Evolutionary conservation across 1,140 invertebrate genomes (phyloP), one percentile per base, ranked within the genome.

Genomic region (Rhagoletis pomonella): DNA sequence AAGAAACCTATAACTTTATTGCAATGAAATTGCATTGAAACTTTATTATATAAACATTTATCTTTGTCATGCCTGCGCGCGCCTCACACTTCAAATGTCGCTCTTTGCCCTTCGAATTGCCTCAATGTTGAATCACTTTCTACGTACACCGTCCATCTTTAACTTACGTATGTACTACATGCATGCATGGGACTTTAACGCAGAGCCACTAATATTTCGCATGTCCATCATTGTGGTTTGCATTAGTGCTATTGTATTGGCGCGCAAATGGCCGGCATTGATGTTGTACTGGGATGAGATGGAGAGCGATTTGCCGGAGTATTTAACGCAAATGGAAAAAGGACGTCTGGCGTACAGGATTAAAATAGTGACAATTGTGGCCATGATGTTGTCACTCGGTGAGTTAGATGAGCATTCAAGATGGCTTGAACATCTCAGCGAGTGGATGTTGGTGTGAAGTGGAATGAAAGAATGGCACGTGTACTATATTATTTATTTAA

Each of bases 301-400:
- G 19, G 92, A 93, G 86, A 69, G 89, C 86, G 88, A 90, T 47
- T 60, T 93, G 64, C 92, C 92, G 2, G 88, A 86, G 47, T 91
- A 92, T 88, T 86, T 84, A 3, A 88, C 90, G 4, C 91, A 93
- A 88, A 60, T 69, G n/a, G 89, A 90, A 10, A 93, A 89, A 62
- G 44, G 87, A 44, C 88, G 89, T 14, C 89, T 93, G 90, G 90
- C 91, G 0, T 87, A 90, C 55, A 89, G 89, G 17, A 90, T 93
- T 9, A 88, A 89, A 29, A 93, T 90, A 90, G 89, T 92, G 12
- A 90, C 90, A 88, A 86, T 92, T 86, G 89, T 91, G 62, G 90
- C 89, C 44, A 90, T 93, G 90, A 90, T 90, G 89, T 84, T 92
- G 9, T 92, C 91, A 9, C 87, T 92, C 17, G 89, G 91, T 92